Evolutionary conservation across 2,113 vertebrate genomes (phyloP).

Genomic region (Osmerus mordax): DNA sequence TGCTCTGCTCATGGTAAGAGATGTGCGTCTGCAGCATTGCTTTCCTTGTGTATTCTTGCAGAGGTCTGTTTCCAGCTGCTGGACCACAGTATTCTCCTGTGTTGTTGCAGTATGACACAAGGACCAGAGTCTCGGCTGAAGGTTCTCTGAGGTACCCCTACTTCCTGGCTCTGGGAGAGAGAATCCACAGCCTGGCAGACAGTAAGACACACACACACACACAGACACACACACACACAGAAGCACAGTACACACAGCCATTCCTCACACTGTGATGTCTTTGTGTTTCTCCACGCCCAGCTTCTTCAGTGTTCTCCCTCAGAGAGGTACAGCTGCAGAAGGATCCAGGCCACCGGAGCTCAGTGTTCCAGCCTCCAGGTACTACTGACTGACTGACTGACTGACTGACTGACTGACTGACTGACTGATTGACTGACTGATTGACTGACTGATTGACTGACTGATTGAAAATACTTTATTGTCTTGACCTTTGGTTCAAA

Average conservation of each 20-base stretch:
- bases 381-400: constrained; percentile 17
- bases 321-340: constrained; percentile 91
- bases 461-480: too few relatives aligned
- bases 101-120: constrained; percentile 83
- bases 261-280: neutral
- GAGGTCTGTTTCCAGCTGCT: neutral
- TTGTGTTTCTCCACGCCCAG: constrained; percentile 60
- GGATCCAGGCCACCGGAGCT: constrained; percentile 86
- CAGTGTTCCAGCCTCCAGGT: constrained; percentile 90
- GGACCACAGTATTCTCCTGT: neutral
- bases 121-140: constrained; percentile 79
- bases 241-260: neutral
- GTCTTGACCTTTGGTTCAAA: too few relatives aligned
- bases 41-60: neutral
- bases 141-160: constrained; percentile 80
- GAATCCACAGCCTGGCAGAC: constrained; percentile 83
- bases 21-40: neutral
- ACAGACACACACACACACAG: neutral
- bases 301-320: constrained; percentile 88
- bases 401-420: neutral
- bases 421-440: neutral
- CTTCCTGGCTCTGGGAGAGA: constrained; percentile 85
- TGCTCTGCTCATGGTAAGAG: constrained; percentile 84
- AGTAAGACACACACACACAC: constrained; percentile 74
- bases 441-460: neutral